Evolutionary conservation across 2,113 vertebrate genomes (phyloP).

Genomic region (Psilopsiagon aurifrons): DNA sequence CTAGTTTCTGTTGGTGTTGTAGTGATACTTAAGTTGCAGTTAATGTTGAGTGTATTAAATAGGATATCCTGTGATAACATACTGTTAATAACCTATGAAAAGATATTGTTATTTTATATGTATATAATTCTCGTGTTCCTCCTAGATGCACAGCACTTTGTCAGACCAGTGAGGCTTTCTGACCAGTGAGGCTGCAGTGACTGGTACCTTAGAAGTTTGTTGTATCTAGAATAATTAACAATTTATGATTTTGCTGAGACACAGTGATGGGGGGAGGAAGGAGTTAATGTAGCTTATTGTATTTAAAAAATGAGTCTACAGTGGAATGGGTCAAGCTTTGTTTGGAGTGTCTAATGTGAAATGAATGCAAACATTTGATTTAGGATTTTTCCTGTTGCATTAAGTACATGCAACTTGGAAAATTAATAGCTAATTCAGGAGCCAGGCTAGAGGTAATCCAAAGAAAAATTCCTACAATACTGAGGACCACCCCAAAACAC

Average conservation of each 20-base stretch:
- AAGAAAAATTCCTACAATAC: not conserved
- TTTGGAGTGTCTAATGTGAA: not conserved
- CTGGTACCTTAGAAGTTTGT: not conserved
- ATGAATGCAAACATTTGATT: not conserved
- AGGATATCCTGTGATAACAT: not conserved
- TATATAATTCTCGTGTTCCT: fast-evolving
- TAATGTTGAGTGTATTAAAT: not conserved
- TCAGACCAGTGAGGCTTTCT: not conserved
- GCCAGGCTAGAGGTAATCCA: not conserved
- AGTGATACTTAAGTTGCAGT: not conserved
- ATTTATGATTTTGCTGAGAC: not conserved
- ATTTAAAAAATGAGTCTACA: not conserved
- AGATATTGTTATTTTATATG: not conserved
- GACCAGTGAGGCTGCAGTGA: not conserved
- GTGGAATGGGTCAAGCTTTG: not conserved
- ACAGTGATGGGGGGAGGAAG: not conserved
- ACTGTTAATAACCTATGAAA: fast-evolving
- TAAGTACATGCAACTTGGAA: not conserved
- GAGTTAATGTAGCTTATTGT: not conserved
- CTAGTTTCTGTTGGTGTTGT: not conserved
- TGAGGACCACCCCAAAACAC: not conserved
- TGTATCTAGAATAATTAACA: not conserved
- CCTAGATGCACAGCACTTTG: not conserved
- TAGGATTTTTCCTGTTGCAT: not conserved
- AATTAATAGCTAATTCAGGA: not conserved